Conservation (phyloP, 35 echinoderm and acorn worm genomes). For the Apostichopus japonicus region DNA sequence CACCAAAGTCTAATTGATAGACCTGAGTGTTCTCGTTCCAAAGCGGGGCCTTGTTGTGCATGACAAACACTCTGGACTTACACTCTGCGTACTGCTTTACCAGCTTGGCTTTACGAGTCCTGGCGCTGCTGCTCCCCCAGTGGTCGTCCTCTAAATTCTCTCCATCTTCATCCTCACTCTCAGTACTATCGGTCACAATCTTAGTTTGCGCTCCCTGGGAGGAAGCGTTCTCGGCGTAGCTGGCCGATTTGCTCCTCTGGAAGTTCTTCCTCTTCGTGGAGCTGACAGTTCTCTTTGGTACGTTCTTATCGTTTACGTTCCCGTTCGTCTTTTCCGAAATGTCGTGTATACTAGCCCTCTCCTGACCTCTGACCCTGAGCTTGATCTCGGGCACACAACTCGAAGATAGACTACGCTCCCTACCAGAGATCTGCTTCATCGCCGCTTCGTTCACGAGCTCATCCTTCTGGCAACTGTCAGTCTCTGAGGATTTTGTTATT, state of each 20-base stretch:
- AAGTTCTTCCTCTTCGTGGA: conserved; percentile 41
- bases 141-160: conserved; percentile 60
- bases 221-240: conserved; percentile 61
- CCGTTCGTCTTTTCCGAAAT: conserved; percentile 33
- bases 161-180: conserved; percentile 81
- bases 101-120: conserved; percentile 84
- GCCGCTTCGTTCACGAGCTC: conserved; percentile 33
- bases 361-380: conserved; percentile 10
- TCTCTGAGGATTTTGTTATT: background rate
- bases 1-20: conserved; percentile 99
- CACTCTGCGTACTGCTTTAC: conserved; percentile 89
- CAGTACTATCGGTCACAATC: conserved; percentile 74
- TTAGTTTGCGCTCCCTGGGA: conserved; percentile 58
- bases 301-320: background rate
- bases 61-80: conserved; percentile 83
- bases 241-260: conserved; percentile 67
- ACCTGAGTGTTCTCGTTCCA: conserved; percentile 98
- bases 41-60: conserved; percentile 97
- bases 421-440: background rate
- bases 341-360: conserved; percentile 24
- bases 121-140: conserved; percentile 71
- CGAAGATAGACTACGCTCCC: conserved; percentile 46
- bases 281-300: conserved; percentile 27
- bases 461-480: conserved; percentile 14
- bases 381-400: conserved; percentile 41